Percentiles rank a stretch among this genome's conserved stretches.
Evolutionary conservation across 2,113 vertebrate genomes (phyloP).

Genomic region (Nansenia antarctica): DNA sequence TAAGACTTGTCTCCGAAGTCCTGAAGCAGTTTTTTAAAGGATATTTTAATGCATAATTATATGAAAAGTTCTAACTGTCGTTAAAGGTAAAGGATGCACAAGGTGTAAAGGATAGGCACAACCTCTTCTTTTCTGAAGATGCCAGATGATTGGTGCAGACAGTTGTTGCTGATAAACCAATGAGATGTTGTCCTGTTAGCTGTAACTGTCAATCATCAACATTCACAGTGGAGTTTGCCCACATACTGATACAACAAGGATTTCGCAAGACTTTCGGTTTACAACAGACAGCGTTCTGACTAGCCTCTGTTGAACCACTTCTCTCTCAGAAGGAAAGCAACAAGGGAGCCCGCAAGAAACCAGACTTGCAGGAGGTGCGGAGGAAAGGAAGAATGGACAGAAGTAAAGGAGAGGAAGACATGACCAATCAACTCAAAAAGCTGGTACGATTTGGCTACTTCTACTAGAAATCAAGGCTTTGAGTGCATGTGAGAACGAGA

Average conservation of each 20-base stretch:
- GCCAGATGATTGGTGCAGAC: too few relatives aligned
- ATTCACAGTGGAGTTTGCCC: conserved; percentile 21
- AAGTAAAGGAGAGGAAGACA: conserved; percentile 48
- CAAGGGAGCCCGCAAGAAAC: conserved; percentile 34
- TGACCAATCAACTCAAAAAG: conserved; percentile 38
- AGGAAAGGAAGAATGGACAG: conserved; percentile 52
- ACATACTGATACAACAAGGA: background rate
- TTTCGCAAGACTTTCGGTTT: background rate
- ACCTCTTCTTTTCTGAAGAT: too few relatives aligned
- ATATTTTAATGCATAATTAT: too few relatives aligned
- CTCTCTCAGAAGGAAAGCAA: conserved; percentile 34
- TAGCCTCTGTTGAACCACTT: background rate
- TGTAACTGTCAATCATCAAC: conserved; percentile 13
- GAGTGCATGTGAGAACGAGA: background rate
- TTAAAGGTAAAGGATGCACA: too few relatives aligned
- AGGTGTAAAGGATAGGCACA: too few relatives aligned
- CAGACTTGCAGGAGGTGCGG: conserved; percentile 39
- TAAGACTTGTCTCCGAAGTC: conserved; percentile 21
- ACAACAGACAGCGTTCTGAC: background rate
- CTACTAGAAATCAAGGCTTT: background rate
- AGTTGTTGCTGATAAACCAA: background rate
- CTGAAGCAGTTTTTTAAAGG: too few relatives aligned
- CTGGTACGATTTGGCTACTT: conserved; percentile 40
- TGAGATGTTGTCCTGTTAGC: background rate
- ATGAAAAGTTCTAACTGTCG: too few relatives aligned